Evolutionary conservation across 1,140 invertebrate genomes (phyloP), one percentile per base, ranked within the genome.

Genomic region (Theocolax elegans): DNA sequence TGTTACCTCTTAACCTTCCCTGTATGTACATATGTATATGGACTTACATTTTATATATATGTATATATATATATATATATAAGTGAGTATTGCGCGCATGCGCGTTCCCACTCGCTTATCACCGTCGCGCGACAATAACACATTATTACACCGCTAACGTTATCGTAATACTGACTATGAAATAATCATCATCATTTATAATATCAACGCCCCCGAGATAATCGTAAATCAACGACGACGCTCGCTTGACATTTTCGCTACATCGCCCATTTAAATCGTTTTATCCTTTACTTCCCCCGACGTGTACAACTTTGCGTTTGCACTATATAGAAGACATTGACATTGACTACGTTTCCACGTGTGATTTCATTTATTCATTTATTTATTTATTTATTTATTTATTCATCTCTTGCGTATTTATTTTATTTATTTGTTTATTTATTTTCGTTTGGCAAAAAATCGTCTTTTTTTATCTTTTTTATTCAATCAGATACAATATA

Each of bases 11-110:
- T n/a, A n/a, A n/a, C n/a, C n/a, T n/a, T n/a, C 21, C 19, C 25
- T 10, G 1, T 70, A 70, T 70, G 19, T 70, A 70, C 67, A 70
- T 63, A 70, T 63, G 48, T 63, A 70, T 63, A 70, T 35, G 25
- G 17, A 46, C 17, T 56, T 56, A 56, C 38, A 25, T 63, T 46
- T 48, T 56, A 23, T 60, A 56, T 31, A 31, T 44, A 54, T 51
- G 25, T 51, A 51, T 31, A n/a, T 35, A 35, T 54, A 15, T 29
- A 35, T 17, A 17, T 17, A 12, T 17, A 6, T 12, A 54, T 53
- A 53, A 27, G 49, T 25, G 27, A 10, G 13, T 27, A 53, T 31
- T n/a, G 27, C 29, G 15, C 19, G 35, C 7, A 12, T 49, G 13
- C 31, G 56, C 21, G 3, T 31, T 46, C 56, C 31, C 54, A n/a